Percentiles rank a stretch among this genome's conserved stretches.
phyloP scores from a whole-genome alignment of 2,113 vertebrate genomes.

The Pica pica region DNA sequence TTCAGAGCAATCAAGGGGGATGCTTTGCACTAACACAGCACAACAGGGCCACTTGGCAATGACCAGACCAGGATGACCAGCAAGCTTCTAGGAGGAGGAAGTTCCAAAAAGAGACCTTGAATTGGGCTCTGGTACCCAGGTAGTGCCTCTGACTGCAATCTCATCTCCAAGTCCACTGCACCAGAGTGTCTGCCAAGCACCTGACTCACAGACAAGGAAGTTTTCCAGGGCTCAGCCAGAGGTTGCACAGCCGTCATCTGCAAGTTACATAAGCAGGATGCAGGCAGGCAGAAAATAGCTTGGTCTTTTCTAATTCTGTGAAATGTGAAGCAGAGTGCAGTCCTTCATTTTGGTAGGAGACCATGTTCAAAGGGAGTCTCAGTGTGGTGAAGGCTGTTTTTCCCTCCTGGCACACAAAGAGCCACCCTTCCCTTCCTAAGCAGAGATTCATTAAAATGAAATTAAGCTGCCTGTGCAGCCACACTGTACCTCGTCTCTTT shows the following conservation, averaged over 20 bases:
- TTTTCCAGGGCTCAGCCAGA: conserved; percentile 4
- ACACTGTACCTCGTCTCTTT: neutral
- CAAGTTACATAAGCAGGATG: neutral
- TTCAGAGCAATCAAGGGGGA: neutral
- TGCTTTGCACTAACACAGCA: neutral
- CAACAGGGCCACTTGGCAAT: neutral
- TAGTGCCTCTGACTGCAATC: neutral
- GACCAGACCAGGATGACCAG: neutral
- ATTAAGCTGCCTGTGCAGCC: neutral
- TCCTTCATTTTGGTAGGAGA: neutral
- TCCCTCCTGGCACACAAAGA: neutral
- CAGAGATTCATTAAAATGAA: conserved; percentile 5
- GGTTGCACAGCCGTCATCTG: neutral
- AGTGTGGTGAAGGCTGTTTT: neutral
- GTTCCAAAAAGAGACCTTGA: neutral
- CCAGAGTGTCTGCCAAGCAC: neutral
- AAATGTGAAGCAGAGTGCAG: neutral
- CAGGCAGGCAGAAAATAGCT: neutral
- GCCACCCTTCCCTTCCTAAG: neutral
- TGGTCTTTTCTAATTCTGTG: neutral
- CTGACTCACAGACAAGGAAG: neutral
- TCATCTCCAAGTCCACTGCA: accelerated
- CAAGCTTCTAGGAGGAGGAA: neutral
- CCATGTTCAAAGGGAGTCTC: neutral
- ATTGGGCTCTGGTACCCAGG: neutral